Conservation (phyloP, 2,113 vertebrate genomes). For the Cairina moschata region DNA sequence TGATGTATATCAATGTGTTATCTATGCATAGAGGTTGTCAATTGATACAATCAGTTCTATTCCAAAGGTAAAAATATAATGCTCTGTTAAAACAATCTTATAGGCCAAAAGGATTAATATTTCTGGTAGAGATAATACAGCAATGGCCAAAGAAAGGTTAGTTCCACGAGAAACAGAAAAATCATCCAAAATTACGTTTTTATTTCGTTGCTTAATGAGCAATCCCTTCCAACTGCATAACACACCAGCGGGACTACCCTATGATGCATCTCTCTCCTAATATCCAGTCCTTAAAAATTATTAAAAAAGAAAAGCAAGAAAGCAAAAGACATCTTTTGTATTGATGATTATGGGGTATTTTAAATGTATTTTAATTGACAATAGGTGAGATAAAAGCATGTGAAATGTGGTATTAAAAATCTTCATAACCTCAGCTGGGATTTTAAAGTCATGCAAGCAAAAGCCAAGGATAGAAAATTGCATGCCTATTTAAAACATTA, state of each 20-base stretch:
- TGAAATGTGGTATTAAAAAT: background rate
- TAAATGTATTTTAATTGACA: background rate
- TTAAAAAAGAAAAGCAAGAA: background rate
- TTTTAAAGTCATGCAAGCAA: background rate
- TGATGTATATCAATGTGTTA: background rate
- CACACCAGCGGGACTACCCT: background rate
- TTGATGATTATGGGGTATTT: background rate
- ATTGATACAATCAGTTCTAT: background rate
- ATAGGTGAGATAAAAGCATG: background rate
- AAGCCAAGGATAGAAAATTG: background rate
- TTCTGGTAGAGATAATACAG: background rate
- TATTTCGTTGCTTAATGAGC: background rate
- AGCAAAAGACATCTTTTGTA: background rate
- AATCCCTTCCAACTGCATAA: background rate
- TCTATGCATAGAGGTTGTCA: background rate
- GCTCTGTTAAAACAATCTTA: background rate
- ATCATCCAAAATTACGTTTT: background rate
- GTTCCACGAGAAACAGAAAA: background rate
- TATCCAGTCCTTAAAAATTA: background rate
- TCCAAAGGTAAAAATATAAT: background rate
- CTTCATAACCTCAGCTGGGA: background rate
- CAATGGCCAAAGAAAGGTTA: background rate
- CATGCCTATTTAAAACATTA: conserved; percentile 19
- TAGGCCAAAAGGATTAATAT: background rate
- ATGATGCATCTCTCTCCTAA: background rate